Evolutionary conservation across 1,140 invertebrate genomes (phyloP).

Genomic region (Gryon sp.): DNA sequence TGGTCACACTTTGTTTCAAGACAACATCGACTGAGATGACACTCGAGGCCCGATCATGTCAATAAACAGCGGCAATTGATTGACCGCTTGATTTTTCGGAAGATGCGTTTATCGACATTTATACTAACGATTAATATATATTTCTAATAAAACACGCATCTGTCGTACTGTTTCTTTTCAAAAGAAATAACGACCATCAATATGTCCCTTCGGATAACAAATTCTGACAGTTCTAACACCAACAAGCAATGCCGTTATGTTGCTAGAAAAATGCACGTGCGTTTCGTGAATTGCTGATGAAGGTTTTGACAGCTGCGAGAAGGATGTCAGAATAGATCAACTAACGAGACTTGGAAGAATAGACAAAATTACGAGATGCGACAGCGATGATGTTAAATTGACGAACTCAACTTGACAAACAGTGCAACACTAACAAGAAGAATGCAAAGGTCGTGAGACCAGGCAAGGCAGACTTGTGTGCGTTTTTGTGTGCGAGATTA

Average conservation of each 20-base stretch:
- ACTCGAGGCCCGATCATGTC: conserved; percentile 18
- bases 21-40: conserved; percentile 11
- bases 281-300: not conserved
- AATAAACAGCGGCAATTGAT: not conserved
- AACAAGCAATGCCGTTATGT: too few species aligned
- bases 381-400: not conserved
- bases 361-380: not conserved
- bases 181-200: not conserved
- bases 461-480: conserved; percentile 5
- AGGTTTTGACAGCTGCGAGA: not conserved
- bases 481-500: conserved; percentile 11
- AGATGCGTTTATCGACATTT: not conserved
- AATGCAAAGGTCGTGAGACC: conserved; percentile 37
- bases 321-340: not conserved
- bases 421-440: conserved; percentile 14
- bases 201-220: too few species aligned
- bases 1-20: not conserved
- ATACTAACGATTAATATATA: not conserved
- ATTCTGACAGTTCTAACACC: not conserved
- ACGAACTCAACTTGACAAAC: conserved; percentile 8
- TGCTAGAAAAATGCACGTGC: too few species aligned
- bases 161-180: not conserved
- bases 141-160: not conserved
- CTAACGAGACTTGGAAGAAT: not conserved
- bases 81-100: not conserved